A percentile compares a stretch with the other conserved stretches of the same genome.
Conservation (phyloP, 2,113 vertebrate genomes). For the Merops nubicus region DNA sequence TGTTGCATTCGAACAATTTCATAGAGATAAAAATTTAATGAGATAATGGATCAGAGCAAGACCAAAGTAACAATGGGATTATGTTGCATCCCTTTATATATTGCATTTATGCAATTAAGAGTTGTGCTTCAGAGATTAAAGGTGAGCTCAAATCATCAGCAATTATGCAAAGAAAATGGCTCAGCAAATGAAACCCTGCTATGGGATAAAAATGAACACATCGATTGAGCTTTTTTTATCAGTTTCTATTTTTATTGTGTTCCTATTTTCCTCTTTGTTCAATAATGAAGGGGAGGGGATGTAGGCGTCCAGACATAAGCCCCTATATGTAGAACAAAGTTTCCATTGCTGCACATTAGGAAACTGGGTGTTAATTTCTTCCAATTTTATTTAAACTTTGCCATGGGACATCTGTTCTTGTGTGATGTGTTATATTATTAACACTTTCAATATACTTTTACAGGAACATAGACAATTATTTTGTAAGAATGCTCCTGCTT, state of each 20-base stretch:
- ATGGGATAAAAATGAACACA: constrained; percentile 5
- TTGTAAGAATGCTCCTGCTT: neutral
- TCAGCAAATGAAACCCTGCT: neutral
- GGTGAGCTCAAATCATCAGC: neutral
- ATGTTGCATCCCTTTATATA: neutral
- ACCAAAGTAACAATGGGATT: neutral
- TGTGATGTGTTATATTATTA: constrained; percentile 12
- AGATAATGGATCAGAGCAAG: neutral
- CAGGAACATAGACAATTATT: neutral
- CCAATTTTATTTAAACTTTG: constrained; percentile 71
- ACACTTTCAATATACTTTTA: constrained; percentile 28
- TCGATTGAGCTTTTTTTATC: neutral
- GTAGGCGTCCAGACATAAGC: neutral
- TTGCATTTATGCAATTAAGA: neutral
- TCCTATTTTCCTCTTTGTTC: constrained; percentile 63
- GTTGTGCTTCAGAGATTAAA: constrained; percentile 3
- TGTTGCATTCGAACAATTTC: neutral
- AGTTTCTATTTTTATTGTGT: constrained; percentile 67
- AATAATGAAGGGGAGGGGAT: constrained; percentile 64
- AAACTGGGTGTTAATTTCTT: constrained; percentile 69
- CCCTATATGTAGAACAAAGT: constrained; percentile 57
- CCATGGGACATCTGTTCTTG: constrained; percentile 73
- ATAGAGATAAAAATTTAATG: neutral
- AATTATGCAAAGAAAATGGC: neutral
- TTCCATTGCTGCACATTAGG: constrained; percentile 38